Evolutionary conservation across 2,113 vertebrate species (phyloP).

Genomic region (Cynocephalus volans): DNA sequence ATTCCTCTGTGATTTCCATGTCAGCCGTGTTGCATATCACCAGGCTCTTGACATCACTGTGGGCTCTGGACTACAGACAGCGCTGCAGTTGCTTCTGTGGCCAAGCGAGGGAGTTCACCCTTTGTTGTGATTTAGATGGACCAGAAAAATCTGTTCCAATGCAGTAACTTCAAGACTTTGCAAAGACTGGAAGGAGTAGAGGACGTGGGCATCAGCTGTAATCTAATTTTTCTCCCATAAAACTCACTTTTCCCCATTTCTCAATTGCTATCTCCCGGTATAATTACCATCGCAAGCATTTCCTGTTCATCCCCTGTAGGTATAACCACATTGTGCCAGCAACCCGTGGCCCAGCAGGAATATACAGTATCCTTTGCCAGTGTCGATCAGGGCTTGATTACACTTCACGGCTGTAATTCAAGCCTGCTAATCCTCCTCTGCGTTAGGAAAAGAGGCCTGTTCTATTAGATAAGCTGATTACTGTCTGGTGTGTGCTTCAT

Average conservation of each 20-base stretch:
- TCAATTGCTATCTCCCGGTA: not conserved
- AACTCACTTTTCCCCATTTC: not conserved
- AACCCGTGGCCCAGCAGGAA: slow-evolving; percentile 66
- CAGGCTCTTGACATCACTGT: fast-evolving
- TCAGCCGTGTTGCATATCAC: fast-evolving
- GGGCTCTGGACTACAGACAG: not conserved
- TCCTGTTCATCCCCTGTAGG: slow-evolving; percentile 56
- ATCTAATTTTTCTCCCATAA: not conserved
- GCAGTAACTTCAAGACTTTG: not conserved
- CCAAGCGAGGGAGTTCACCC: not conserved
- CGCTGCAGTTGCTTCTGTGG: not conserved
- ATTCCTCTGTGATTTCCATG: not conserved
- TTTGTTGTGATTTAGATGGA: not conserved
- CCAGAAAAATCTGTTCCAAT: not conserved
- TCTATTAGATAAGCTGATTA: slow-evolving; percentile 75
- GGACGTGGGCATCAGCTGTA: not conserved
- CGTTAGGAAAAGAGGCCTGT: slow-evolving; percentile 79
- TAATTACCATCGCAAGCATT: slow-evolving; percentile 40
- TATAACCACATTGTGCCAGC: slow-evolving; percentile 56
- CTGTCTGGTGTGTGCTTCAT: slow-evolving; percentile 68
- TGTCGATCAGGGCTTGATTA: slow-evolving; percentile 76
- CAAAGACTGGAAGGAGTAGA: not conserved
- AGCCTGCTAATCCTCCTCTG: slow-evolving; percentile 84
- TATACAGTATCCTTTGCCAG: slow-evolving; percentile 69
- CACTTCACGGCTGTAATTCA: slow-evolving; percentile 75